These are phyloP conservation scores for Panopea generosa DNA, from an alignment of 2,888 invertebrate species.

Conservation along the genomic window DNA sequence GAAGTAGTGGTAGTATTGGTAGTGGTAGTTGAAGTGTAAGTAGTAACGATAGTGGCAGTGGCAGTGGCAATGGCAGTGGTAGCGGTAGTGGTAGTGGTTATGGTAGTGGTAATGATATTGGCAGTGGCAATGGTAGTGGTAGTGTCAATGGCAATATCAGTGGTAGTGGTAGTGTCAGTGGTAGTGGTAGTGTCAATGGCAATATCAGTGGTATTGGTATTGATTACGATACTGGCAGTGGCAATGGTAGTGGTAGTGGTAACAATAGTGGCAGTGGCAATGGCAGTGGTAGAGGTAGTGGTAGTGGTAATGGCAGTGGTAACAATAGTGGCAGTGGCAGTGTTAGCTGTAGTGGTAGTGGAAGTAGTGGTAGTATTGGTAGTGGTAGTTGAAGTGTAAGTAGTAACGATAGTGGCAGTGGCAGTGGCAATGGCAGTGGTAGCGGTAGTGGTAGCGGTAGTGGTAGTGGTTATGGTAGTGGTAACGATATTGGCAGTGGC, in stretches of 20 bases:
- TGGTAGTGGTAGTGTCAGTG: conserved; percentile 2
- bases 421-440: too few relatives aligned
- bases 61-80: too few relatives aligned
- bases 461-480: too few relatives aligned
- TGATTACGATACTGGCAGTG: too few relatives aligned
- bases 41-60: too few relatives aligned
- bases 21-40: too few relatives aligned
- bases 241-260: too few relatives aligned
- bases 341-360: not conserved
- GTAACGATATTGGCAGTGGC: too few relatives aligned
- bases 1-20: too few relatives aligned
- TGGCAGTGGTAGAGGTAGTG: not conserved
- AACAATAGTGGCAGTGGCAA: too few relatives aligned
- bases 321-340: not conserved
- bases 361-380: conserved; percentile 1
- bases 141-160: not conserved
- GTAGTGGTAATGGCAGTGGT: conserved; percentile 6
- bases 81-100: not conserved
- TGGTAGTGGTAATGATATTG: conserved; percentile 3
- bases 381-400: not conserved
- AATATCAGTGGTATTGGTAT: not conserved
- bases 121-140: not conserved
- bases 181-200: conserved; percentile 3
- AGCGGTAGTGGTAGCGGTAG: too few relatives aligned
- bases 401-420: too few relatives aligned